A percentile compares a stretch with the other conserved stretches of the same genome.
Evolutionary conservation across 2,888 invertebrate species (phyloP).

Genomic region (Caenorhabditis virilis): DNA sequence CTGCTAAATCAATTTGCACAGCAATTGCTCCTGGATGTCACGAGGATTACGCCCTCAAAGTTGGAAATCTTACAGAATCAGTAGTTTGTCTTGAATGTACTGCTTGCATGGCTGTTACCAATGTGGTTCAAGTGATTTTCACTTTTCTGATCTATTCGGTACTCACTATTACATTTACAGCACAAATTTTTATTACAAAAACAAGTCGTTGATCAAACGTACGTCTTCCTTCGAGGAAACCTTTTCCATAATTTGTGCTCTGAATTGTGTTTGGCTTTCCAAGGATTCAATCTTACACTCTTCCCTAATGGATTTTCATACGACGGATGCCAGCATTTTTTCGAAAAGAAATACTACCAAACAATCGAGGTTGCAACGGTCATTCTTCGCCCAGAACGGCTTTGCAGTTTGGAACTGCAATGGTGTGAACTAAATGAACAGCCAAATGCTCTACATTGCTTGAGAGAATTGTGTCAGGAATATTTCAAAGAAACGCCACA

Average conservation of each 20-base stretch:
- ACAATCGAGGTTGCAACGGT: slow-evolving; percentile 32
- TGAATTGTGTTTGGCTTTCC: slow-evolving; percentile 34
- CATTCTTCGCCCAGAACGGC: slow-evolving; percentile 39
- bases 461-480: slow-evolving; percentile 50
- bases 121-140: slow-evolving; percentile 43
- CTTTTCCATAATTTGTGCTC: slow-evolving; percentile 47
- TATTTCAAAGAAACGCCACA: slow-evolving; percentile 36
- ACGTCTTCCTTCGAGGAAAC: slow-evolving; percentile 31
- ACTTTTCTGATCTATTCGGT: too few species aligned
- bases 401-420: slow-evolving; percentile 45
- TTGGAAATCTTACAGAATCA: slow-evolving; percentile 37
- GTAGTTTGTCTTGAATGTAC: slow-evolving; percentile 45
- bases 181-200: slow-evolving; percentile 39
- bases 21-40: slow-evolving; percentile 47
- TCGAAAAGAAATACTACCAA: slow-evolving; percentile 27
- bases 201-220: slow-evolving; percentile 10
- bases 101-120: slow-evolving; percentile 48
- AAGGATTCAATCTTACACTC: slow-evolving; percentile 15
- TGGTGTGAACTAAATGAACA: slow-evolving; percentile 55
- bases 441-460: slow-evolving; percentile 51
- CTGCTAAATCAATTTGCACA: slow-evolving; percentile 35
- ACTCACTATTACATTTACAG: too few species aligned
- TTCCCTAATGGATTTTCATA: slow-evolving; percentile 43
- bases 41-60: slow-evolving; percentile 39
- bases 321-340: slow-evolving; percentile 40